Evolutionary conservation across 2,888 invertebrate species (phyloP).

Genomic region (Netelia inedita): DNA sequence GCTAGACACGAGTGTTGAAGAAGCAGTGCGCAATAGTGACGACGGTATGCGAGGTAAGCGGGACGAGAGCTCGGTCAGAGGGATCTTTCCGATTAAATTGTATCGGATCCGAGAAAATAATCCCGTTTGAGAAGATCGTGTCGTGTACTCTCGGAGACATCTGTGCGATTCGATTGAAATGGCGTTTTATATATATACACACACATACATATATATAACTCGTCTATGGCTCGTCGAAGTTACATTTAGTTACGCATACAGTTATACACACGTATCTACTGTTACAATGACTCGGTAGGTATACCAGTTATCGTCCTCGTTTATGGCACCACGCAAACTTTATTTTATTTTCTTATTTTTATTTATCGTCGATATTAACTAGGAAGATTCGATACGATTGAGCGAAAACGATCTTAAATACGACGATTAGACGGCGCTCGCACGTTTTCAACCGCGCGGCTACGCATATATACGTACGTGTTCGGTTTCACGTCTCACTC

Average conservation of each 20-base stretch:
- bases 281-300: no score
- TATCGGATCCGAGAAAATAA: constrained; percentile 55
- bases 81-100: constrained; percentile 55
- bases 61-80: neutral
- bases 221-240: neutral
- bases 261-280: no score
- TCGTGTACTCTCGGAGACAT: constrained; percentile 13
- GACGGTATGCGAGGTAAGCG: constrained; percentile 17
- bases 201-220: neutral
- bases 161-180: constrained; percentile 53
- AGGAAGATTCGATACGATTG: constrained; percentile 10
- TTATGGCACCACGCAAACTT: no score
- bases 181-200: constrained; percentile 36
- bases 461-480: no score
- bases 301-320: no score
- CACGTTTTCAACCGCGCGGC: constrained; percentile 32
- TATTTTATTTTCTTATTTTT: no score
- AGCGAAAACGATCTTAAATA: constrained; percentile 39
- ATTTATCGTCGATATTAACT: neutral
- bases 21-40: neutral
- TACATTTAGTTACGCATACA: neutral
- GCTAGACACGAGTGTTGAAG: neutral
- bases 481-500: constrained; percentile 17
- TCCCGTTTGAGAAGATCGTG: constrained; percentile 24
- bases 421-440: constrained; percentile 51